A percentile compares a stretch with the other conserved stretches of the same genome.
These are phyloP conservation scores for Drosophila flavopinicola DNA, from an alignment of 2,888 invertebrate species.

Conservation along the genomic window DNA sequence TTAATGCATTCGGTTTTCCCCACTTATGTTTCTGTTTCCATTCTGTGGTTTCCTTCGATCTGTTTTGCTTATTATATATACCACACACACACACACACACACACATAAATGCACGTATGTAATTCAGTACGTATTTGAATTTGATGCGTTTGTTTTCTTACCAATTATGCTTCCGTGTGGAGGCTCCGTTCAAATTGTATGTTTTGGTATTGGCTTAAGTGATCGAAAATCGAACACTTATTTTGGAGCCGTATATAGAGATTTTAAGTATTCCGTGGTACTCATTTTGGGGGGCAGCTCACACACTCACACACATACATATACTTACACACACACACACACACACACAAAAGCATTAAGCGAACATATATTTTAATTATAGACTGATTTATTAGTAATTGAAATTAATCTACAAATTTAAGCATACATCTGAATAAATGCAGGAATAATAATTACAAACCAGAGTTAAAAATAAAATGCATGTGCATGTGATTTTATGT, in stretches of 20 bases:
- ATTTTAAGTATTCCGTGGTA: conserved; percentile 59
- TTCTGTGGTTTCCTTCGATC: conserved; percentile 45
- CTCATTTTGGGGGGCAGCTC: conserved; percentile 54
- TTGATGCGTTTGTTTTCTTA: conserved; percentile 49
- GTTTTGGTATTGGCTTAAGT: conserved; percentile 38
- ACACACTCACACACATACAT: conserved; percentile 35
- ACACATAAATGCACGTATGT: conserved; percentile 3
- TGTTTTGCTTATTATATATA: conserved; percentile 55
- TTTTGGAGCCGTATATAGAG: conserved; percentile 35
- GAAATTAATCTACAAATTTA: conserved; percentile 83
- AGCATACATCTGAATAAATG: conserved; percentile 75
- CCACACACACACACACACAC: too few species aligned
- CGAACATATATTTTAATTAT: conserved; percentile 83
- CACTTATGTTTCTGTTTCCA: conserved; percentile 47
- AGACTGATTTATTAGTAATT: conserved; percentile 84
- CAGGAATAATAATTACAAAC: conserved; percentile 74
- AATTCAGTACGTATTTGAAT: conserved; percentile 31
- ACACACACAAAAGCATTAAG: conserved; percentile 71
- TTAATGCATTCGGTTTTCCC: conserved; percentile 42
- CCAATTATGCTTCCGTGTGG: conserved; percentile 45
- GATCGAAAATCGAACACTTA: conserved; percentile 6
- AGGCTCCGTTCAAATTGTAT: conserved; percentile 34
- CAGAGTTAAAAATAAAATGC: conserved; percentile 48
- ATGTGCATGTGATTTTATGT: conserved; percentile 46
- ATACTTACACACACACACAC: conserved; percentile 37